Conservation (phyloP, 53 echinoderm and acorn worm genomes). For the Hippasteria phrygiana region DNA sequence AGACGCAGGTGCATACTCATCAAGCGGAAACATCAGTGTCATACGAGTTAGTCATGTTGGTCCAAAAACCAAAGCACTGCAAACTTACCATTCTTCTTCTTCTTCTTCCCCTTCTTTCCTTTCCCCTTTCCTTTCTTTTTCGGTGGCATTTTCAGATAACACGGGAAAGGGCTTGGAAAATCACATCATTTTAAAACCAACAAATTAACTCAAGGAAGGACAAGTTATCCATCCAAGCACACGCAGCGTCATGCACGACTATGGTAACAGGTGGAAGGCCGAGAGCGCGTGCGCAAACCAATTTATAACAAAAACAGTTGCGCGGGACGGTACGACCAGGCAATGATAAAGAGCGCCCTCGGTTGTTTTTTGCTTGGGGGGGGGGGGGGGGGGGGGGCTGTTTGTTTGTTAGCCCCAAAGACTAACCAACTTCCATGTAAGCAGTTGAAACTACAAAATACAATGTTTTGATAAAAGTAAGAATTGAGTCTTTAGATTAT, state of each 20-base stretch:
- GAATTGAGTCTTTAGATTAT: too few species aligned
- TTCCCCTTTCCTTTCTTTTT: constrained; percentile 95
- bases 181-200: background rate
- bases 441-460: too few species aligned
- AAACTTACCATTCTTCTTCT: constrained; percentile 90
- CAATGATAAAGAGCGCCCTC: constrained; percentile 4
- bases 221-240: background rate
- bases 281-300: constrained; percentile 71
- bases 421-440: too few species aligned
- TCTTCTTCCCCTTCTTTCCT: constrained; percentile 80
- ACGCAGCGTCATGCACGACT: constrained; percentile 29
- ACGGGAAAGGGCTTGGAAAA: background rate
- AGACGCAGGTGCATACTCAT: too few species aligned
- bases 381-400: too few species aligned
- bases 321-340: background rate
- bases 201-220: background rate
- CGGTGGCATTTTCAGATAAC: constrained; percentile 85
- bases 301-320: background rate
- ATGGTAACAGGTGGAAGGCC: constrained; percentile 38
- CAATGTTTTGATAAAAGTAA: too few species aligned
- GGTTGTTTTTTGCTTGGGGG: too few species aligned
- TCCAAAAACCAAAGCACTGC: background rate
- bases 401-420: too few species aligned
- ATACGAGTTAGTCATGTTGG: too few species aligned
- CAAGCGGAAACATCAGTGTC: too few species aligned